Percentiles rank a stretch among this genome's conserved stretches.
Evolutionary conservation across 2,113 vertebrate species (phyloP).

Genomic region (Canis aureus): DNA sequence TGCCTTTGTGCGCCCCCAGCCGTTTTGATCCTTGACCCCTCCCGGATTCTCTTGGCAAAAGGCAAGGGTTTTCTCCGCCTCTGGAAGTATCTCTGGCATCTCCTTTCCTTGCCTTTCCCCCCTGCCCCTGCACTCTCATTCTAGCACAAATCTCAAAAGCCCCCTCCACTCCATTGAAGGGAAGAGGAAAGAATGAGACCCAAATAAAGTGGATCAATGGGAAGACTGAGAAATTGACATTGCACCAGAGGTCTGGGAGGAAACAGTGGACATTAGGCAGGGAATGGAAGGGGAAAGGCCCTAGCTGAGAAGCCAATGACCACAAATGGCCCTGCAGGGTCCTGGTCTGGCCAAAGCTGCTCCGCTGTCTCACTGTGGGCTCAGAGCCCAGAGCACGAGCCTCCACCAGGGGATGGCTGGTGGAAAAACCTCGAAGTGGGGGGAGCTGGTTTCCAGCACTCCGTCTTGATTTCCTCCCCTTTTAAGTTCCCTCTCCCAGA

Average conservation of each 20-base stretch:
- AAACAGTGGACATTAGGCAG: neutral
- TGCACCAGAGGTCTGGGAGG: neutral
- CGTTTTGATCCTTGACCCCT: neutral
- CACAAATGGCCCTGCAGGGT: slow-evolving; percentile 56
- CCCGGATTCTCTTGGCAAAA: slow-evolving; percentile 34
- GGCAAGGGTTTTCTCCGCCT: neutral
- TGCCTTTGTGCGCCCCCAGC: neutral
- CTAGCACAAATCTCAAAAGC: neutral
- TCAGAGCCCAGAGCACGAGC: neutral
- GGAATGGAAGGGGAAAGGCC: slow-evolving; percentile 66
- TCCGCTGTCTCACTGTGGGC: neutral
- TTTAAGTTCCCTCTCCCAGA: neutral
- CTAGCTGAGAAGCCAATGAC: slow-evolving; percentile 59
- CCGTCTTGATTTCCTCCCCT: neutral
- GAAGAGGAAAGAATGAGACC: slow-evolving; percentile 50
- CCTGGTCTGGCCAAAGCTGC: neutral
- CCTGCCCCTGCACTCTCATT: neutral
- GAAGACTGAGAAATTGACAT: slow-evolving; percentile 51
- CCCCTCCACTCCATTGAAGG: neutral
- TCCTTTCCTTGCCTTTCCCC: neutral
- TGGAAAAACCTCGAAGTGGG: neutral
- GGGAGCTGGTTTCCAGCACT: neutral
- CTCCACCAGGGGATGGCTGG: neutral
- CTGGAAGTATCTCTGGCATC: neutral
- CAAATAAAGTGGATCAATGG: slow-evolving; percentile 64